Evolutionary conservation across 30 jellyfish, hydroid and myxozoan genomes (phyloP), one percentile per base, ranked within the genome.

Genomic region (Nemopilema nomurai): DNA sequence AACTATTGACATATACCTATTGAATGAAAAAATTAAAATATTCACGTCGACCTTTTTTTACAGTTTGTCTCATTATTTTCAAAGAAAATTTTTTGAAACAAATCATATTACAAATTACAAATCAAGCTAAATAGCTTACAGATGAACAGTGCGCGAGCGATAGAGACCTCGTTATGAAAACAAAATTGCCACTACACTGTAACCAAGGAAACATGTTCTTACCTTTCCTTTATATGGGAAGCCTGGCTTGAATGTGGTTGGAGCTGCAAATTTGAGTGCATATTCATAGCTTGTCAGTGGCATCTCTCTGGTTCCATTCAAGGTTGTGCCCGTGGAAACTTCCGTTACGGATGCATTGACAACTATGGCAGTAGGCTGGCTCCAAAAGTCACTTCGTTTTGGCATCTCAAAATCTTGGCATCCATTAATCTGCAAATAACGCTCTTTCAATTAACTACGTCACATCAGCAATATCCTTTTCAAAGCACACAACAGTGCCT

Each of bases 181-280:
- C n/a, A n/a, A n/a, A n/a, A n/a, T n/a, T 41, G 57, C 57, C 57
- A 41, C 6, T 41, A 3, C 13, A 41, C 13, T 41, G 57, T 13
- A 41, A 41, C 13, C 13, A 41, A 41, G 57, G 6, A 41, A 41
- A 3, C 57, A 3, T 6, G 6, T 27, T 28, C 74, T 49, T 64
- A 90, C 97, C 97, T 74, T 82, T 24, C 71, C 67, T 8, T 71
- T 76, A 23, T 67, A 71, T 26, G 93, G 93, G 71, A 90, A 90
- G 9, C 97, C 97, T 25, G 97, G 97, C 70, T 90, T 90, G 77
- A 90, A 90, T 22, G 32, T 79, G 18, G 83, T 76, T 17, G 81
- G 30, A 24, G 49, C 94, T 9, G 74, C 90, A 69, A 90, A 82
- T 31, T 41, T 67, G 25, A 52, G 6, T 16, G 69, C 49, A n/a